These are phyloP conservation scores for Anguilla marmorata DNA, from an alignment of 2,797 vertebrate genomes.

Conservation along the genomic window DNA sequence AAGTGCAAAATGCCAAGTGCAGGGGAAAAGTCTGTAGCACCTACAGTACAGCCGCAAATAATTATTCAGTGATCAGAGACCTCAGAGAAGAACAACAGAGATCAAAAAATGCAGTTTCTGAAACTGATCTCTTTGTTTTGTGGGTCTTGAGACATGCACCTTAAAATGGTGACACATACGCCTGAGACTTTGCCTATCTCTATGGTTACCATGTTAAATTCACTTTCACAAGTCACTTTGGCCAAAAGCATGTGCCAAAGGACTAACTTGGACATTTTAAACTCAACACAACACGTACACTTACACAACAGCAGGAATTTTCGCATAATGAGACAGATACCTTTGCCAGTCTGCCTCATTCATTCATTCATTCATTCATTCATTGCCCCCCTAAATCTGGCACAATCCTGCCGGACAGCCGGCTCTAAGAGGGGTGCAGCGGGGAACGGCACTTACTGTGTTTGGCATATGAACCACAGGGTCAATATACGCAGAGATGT, in stretches of 20 bases:
- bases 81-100: not conserved
- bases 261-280: not conserved
- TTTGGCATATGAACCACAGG: constrained; percentile 75
- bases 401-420: not conserved
- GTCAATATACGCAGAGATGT: constrained; percentile 73
- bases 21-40: not conserved
- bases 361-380: not conserved
- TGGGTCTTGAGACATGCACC: too few relatives aligned
- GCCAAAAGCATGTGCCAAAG: not conserved
- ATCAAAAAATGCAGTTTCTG: not conserved
- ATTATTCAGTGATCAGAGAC: not conserved
- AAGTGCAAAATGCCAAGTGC: not conserved
- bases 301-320: not conserved
- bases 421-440: not conserved
- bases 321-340: not conserved
- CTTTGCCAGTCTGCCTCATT: not conserved
- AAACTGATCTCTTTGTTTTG: not conserved
- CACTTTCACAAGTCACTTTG: not conserved
- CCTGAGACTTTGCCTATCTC: not conserved
- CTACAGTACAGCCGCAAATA: not conserved
- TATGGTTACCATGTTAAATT: not conserved
- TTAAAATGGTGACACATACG: not conserved
- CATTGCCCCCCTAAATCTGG: not conserved
- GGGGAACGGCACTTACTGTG: constrained; percentile 61
- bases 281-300: not conserved